Percentiles rank a stretch among this genome's conserved stretches.
Conservation (phyloP, 2,797 vertebrate genomes). For the Spheniscus humboldti region DNA sequence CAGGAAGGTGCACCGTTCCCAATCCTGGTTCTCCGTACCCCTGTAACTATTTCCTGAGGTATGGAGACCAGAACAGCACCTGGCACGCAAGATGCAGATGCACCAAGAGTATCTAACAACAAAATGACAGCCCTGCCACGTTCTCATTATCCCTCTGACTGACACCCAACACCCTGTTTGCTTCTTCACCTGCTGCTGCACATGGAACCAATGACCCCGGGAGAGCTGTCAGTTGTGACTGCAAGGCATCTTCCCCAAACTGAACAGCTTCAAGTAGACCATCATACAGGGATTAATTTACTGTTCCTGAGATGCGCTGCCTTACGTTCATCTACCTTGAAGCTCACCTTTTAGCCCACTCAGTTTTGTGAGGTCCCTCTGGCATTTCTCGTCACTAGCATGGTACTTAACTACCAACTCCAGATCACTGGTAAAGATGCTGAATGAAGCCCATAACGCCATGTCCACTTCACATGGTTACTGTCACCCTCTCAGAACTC, state of each 20-base stretch:
- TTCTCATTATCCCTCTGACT: background rate
- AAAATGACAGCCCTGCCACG: background rate
- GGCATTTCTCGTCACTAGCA: background rate
- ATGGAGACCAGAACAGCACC: background rate
- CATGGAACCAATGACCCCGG: fast-evolving
- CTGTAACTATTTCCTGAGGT: background rate
- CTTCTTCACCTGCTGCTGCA: background rate
- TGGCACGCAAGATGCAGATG: fast-evolving
- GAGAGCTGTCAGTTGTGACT: background rate
- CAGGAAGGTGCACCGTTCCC: background rate
- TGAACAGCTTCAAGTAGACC: background rate
- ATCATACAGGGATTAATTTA: background rate
- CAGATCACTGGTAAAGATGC: background rate
- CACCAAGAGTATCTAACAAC: too few relatives aligned
- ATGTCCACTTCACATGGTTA: fast-evolving
- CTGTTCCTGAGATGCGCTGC: too few relatives aligned
- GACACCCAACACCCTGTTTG: background rate
- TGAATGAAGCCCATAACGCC: background rate
- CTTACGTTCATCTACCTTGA: too few relatives aligned
- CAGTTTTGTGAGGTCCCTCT: background rate
- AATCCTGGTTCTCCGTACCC: fast-evolving
- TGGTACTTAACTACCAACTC: background rate
- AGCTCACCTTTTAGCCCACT: background rate
- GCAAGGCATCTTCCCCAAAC: background rate
- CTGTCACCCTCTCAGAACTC: background rate